Conservation (phyloP, 2,113 vertebrate species). For the Psophia crepitans region DNA sequence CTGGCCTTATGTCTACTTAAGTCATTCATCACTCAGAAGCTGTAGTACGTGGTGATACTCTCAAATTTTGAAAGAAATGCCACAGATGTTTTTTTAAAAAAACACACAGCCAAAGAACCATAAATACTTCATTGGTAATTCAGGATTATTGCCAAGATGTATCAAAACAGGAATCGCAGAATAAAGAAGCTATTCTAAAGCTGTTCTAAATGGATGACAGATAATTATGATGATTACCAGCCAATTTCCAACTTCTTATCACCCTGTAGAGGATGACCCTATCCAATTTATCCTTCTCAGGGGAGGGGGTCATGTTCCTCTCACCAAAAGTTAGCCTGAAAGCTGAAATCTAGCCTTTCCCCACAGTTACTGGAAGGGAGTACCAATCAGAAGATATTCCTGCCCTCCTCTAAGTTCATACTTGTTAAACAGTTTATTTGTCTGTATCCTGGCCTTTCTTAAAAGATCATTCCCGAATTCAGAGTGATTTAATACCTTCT, state of each 20-base stretch:
- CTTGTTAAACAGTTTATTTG: not conserved
- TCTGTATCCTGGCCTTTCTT: not conserved
- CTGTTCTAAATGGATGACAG: not conserved
- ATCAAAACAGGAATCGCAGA: not conserved
- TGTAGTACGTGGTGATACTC: not conserved
- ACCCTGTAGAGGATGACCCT: not conserved
- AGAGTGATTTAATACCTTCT: not conserved
- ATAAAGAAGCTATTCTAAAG: not conserved
- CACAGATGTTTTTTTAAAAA: not conserved
- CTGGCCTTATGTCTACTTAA: not conserved
- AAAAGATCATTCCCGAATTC: not conserved
- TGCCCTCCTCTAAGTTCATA: not conserved
- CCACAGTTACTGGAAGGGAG: not conserved
- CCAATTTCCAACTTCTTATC: not conserved
- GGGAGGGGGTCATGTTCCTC: accelerated
- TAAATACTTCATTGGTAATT: not conserved
- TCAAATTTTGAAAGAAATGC: not conserved
- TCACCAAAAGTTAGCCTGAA: not conserved
- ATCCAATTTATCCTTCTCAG: not conserved
- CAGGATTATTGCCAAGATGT: not conserved
- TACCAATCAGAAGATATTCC: not conserved
- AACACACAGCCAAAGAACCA: not conserved
- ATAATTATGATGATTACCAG: not conserved
- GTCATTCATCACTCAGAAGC: not conserved
- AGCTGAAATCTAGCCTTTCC: not conserved